These are phyloP conservation scores for Criorhina ranunculi DNA, from an alignment of 2,888 invertebrate species.

Conservation along the genomic window DNA sequence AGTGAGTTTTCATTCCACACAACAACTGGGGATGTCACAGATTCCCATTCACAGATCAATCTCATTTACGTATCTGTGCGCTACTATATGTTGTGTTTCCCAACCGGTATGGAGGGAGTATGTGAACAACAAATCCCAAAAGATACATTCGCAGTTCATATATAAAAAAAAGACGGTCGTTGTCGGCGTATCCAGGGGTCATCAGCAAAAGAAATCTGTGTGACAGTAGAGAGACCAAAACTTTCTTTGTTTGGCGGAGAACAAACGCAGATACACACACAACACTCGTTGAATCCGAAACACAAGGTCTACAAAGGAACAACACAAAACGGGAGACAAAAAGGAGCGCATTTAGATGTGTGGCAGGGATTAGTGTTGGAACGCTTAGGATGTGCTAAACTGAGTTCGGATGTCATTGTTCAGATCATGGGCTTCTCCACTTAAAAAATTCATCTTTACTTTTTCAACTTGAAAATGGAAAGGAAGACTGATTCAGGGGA, in stretches of 20 bases:
- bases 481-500: background rate
- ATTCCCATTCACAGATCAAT: constrained; percentile 75
- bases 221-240: constrained; percentile 71
- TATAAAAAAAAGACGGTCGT: constrained; percentile 9
- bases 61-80: constrained; percentile 76
- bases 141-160: constrained; percentile 53
- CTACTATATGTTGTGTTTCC: constrained; percentile 41
- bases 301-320: constrained; percentile 51
- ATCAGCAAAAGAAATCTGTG: constrained; percentile 73
- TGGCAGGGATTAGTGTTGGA: constrained; percentile 50
- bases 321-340: constrained; percentile 26
- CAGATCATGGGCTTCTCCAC: constrained; percentile 26
- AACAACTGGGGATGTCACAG: constrained; percentile 68
- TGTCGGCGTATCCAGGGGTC: constrained; percentile 70
- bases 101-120: constrained; percentile 23
- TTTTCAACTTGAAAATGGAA: constrained; percentile 9
- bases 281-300: constrained; percentile 52
- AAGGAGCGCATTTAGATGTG: constrained; percentile 42
- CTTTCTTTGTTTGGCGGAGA: constrained; percentile 71
- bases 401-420: constrained; percentile 70
- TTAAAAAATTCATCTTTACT: constrained; percentile 25
- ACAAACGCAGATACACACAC: constrained; percentile 46
- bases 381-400: constrained; percentile 61
- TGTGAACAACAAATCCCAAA: constrained; percentile 47
- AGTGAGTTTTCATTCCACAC: constrained; percentile 56